These are phyloP conservation scores for Aphis craccivora DNA, from an alignment of 1,140 invertebrate species.

Conservation along the genomic window DNA sequence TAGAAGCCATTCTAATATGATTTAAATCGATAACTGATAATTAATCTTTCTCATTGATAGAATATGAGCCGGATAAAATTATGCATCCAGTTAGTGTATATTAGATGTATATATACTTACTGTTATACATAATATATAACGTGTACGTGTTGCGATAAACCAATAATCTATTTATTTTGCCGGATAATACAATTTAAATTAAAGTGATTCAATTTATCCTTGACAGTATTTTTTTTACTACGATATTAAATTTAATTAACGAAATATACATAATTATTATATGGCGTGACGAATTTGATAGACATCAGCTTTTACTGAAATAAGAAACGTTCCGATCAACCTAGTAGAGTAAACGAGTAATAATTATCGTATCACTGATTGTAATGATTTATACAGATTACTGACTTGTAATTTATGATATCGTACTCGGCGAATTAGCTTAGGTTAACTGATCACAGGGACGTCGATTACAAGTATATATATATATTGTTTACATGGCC, in stretches of 20 bases:
- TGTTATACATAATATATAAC: background rate
- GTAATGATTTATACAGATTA: too few species aligned
- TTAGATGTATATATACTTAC: background rate
- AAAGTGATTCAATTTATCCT: background rate
- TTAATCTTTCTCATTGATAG: background rate
- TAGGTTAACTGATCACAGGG: too few species aligned
- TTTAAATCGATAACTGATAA: background rate
- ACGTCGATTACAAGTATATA: too few species aligned
- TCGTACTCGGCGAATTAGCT: too few species aligned
- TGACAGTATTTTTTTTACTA: background rate
- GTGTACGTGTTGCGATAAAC: background rate
- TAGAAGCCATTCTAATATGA: background rate
- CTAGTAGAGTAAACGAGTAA: background rate
- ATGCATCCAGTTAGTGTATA: background rate
- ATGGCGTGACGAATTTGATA: background rate
- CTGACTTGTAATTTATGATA: too few species aligned
- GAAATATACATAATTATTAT: background rate
- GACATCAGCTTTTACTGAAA: background rate
- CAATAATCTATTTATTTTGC: background rate
- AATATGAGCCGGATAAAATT: background rate
- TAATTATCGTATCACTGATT: background rate
- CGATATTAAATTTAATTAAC: background rate
- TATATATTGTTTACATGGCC: too few species aligned
- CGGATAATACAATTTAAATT: background rate
- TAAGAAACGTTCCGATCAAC: background rate